Base-by-base conservation (phyloP, 2,113 vertebrate species). In the Trematocara variabile region DNA sequence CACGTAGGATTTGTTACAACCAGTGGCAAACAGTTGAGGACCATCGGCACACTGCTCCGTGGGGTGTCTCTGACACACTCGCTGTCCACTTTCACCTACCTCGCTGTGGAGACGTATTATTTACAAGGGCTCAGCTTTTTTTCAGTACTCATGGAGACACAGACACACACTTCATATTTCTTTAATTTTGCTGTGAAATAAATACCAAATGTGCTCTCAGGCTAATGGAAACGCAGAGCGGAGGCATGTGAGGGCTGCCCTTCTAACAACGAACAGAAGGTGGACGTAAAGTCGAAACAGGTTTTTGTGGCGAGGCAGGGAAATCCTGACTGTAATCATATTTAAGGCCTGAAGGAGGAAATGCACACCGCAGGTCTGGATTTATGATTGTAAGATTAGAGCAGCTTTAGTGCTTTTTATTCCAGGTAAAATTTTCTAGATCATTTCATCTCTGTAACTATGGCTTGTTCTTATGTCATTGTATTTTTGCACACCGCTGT, bases 221-320 rank as follows among this genome's bases (percentile, higher is more conserved):
- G 37, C 37, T 70, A 2, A 70, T 44, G 37, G 63, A 44, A 70
- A 83, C 22, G 58, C 54, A n/a, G 50, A 63, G 83, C 18, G 0
- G 55, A 84, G 58, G 83, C 16, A 82, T 88, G 63, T 30, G 34
- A 85, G 82, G 53, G 81, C 73, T 86, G 4, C 77, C 63, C 81
- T 50, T 18, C 4, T 77, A 84, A 89, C 92, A 84, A 91, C 88
- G 80, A 86, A 91, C 84, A 92, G 46, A 63, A 48, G 33, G 39
- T 60, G 79, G 44, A 65, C 56, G 37, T 60, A 85, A 92, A 93
- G 83, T 92, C 79, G 68, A 88, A 90, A 79, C 90, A 93, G 89
- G 85, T 87, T 90, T 83, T 86, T 28, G 80, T 89, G 84, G 84
- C 54, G 56, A 87, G 41, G 20, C 25, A 86, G 87, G 68, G 79